phyloP scores from a whole-genome alignment of 2,113 vertebrate species.

The Campylomormyrus tamandua region DNA sequence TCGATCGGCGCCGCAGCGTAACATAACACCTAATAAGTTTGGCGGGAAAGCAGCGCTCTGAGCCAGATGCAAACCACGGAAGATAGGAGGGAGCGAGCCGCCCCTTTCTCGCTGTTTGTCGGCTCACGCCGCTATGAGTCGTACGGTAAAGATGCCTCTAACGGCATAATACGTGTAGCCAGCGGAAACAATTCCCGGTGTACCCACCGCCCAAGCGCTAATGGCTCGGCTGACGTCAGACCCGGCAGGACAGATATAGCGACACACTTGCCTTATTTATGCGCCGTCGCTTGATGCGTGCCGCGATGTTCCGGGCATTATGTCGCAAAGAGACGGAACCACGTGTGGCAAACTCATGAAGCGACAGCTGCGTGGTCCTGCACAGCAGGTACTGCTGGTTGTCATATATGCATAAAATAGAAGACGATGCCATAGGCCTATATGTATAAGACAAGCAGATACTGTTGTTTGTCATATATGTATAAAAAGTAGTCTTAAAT shows the following conservation, averaged over 20 bases:
- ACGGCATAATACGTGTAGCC: neutral
- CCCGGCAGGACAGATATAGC: neutral
- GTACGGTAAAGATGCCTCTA: neutral
- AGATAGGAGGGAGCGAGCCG: neutral
- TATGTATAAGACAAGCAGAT: neutral
- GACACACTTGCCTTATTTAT: neutral
- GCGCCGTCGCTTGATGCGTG: neutral
- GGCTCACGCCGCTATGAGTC: neutral
- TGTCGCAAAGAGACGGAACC: neutral
- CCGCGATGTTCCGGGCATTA: neutral
- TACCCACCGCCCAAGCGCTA: neutral
- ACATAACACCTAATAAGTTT: neutral
- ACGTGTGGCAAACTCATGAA: neutral
- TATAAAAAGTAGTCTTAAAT: neutral
- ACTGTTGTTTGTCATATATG: neutral
- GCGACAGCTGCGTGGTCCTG: neutral
- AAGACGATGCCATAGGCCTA: neutral
- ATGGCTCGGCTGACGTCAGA: neutral
- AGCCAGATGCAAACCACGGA: neutral
- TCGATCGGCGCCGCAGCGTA: constrained; percentile 19
- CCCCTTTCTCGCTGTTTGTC: neutral
- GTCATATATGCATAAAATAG: neutral
- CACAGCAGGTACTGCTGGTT: neutral
- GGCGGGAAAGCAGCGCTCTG: neutral
- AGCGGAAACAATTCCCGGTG: neutral